phyloP scores from a whole-genome alignment of 2,113 vertebrate species.

The Garra rufa region DNA sequence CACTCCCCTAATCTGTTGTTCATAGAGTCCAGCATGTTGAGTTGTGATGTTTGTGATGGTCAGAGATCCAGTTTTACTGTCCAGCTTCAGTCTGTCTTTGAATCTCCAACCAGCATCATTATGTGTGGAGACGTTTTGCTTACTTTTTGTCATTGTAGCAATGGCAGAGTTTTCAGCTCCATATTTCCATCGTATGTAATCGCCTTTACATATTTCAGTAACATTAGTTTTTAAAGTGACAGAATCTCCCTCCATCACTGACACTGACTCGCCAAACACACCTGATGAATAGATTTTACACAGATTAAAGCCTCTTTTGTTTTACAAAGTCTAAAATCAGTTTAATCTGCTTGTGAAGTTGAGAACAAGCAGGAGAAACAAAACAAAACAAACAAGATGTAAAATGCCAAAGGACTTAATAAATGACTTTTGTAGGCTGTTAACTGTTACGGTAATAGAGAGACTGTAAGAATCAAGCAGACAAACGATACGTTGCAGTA shows the following conservation, averaged over 20 bases:
- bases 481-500: neutral
- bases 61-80: neutral
- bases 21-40: neutral
- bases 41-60: neutral
- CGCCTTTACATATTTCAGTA: neutral
- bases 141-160: neutral
- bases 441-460: neutral
- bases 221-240: neutral
- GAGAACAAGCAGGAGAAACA: neutral
- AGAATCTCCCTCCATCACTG: neutral
- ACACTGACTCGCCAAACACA: neutral
- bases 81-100: slow-evolving; percentile 1
- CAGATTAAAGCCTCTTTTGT: neutral
- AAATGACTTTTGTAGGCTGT: neutral
- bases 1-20: neutral
- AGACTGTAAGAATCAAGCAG: neutral
- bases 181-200: neutral
- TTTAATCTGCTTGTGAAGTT: neutral
- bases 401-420: too few species aligned
- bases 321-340: neutral
- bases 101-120: neutral
- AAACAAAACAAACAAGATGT: too few species aligned
- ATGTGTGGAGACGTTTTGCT: neutral
- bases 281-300: neutral
- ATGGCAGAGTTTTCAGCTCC: neutral